phyloP scores from a whole-genome alignment of 2,888 invertebrate species.

The Tryphoninae sp. region DNA sequence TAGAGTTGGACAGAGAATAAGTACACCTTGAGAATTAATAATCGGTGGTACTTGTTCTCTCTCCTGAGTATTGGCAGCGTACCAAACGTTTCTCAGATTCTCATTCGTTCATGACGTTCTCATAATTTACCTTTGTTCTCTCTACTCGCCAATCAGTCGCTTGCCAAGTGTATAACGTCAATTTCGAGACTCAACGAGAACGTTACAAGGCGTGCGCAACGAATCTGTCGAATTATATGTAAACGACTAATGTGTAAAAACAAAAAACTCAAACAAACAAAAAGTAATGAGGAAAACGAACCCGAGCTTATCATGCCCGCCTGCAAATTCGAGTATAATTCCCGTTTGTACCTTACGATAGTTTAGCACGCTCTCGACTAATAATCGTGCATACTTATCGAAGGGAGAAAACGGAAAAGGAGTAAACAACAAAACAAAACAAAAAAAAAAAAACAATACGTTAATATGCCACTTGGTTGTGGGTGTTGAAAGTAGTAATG shows the following conservation, averaged over 20 bases:
- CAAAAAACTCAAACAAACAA: conserved; percentile 12
- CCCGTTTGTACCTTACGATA: conserved; percentile 77
- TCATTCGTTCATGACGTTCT: conserved; percentile 21
- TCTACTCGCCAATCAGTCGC: conserved; percentile 30
- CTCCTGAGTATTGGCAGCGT: conserved; percentile 53
- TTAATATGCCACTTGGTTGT: conserved; percentile 34
- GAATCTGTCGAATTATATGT: conserved; percentile 58
- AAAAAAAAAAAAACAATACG: background rate
- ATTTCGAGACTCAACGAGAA: conserved; percentile 52
- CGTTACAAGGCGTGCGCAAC: conserved; percentile 33
- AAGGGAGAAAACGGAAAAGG: background rate
- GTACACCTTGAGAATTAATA: conserved; percentile 1
- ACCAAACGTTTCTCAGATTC: conserved; percentile 51
- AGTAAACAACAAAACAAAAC: conserved; percentile 21
- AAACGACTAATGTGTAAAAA: conserved; percentile 57
- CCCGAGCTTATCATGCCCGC: conserved; percentile 77
- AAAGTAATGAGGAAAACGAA: conserved; percentile 50
- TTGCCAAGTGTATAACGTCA: conserved; percentile 61
- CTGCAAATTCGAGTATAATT: conserved; percentile 70
- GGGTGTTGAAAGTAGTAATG: conserved; percentile 48
- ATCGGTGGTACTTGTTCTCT: conserved; percentile 43
- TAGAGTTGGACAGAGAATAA: background rate
- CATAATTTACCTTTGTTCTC: conserved; percentile 8
- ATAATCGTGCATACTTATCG: conserved; percentile 43
- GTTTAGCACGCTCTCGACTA: conserved; percentile 62